Evolutionary conservation across 2,113 vertebrate genomes (phyloP).

Genomic region (Balaenoptera acutorostrata): DNA sequence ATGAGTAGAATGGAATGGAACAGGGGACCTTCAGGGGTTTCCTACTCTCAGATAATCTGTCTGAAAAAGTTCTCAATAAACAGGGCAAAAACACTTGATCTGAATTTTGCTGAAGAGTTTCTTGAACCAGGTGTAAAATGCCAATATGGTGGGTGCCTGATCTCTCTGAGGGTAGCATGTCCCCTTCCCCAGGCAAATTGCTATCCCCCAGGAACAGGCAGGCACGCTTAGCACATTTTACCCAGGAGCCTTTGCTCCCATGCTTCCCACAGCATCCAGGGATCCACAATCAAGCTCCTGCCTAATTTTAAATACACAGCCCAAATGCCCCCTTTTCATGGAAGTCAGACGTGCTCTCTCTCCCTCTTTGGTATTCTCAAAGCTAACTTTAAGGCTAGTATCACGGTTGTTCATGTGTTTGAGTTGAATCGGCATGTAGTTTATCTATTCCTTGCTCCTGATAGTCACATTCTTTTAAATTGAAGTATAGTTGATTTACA

Average conservation of each 20-base stretch:
- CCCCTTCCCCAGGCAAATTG: background rate
- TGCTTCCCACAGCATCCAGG: fast-evolving
- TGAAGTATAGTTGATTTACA: background rate
- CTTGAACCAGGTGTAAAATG: background rate
- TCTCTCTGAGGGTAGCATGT: fast-evolving
- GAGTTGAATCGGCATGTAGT: background rate
- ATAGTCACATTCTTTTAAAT: background rate
- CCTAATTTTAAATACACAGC: background rate
- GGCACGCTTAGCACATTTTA: fast-evolving
- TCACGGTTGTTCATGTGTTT: background rate
- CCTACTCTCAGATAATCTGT: background rate
- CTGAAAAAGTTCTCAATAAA: background rate
- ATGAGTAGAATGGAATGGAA: background rate
- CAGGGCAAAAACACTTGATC: background rate
- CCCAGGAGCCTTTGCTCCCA: background rate
- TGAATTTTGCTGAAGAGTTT: background rate
- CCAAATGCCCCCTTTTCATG: background rate
- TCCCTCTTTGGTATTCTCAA: background rate
- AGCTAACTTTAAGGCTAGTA: background rate
- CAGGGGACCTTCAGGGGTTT: fast-evolving
- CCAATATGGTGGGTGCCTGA: background rate
- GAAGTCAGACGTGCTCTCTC: background rate
- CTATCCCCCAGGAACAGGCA: fast-evolving
- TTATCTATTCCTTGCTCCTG: background rate
- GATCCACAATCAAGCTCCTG: background rate